Percentiles rank a stretch among this genome's conserved stretches.
Evolutionary conservation across 2,113 vertebrate genomes (phyloP).

Genomic region (Forbesichthys agassizii): DNA sequence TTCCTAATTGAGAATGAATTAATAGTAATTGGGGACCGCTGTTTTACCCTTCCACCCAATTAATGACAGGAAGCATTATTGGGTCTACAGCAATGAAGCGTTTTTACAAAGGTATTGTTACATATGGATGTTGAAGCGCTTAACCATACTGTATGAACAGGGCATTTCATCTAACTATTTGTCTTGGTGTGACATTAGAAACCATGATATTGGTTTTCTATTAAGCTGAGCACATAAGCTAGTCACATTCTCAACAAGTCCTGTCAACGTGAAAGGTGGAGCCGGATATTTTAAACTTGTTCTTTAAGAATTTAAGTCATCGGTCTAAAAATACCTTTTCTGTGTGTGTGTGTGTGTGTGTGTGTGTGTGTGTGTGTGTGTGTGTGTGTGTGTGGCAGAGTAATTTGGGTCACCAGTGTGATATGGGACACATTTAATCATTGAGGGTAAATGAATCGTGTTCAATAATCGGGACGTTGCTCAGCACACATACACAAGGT

Average conservation of each 20-base stretch:
- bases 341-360: constrained; percentile 14
- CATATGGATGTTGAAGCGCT: too few species aligned
- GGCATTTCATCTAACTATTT: background rate
- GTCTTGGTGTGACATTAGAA: background rate
- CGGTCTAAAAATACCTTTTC: constrained; percentile 57
- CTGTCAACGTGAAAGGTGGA: constrained; percentile 26
- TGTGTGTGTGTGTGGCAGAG: constrained; percentile 8
- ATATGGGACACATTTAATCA: constrained; percentile 61
- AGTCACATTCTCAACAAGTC: constrained; percentile 30
- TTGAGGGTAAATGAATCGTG: constrained; percentile 49
- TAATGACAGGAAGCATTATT: background rate
- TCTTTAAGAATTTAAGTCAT: constrained; percentile 16
- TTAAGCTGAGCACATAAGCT: constrained; percentile 21
- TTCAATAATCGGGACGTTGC: constrained; percentile 58
- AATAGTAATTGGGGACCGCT: too few species aligned
- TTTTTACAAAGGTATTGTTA: background rate
- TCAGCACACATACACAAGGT: constrained; percentile 27
- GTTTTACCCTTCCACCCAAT: background rate
- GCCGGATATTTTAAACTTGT: constrained; percentile 44
- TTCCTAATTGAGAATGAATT: too few species aligned
- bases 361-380: constrained; percentile 14
- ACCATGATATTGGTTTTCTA: constrained; percentile 29
- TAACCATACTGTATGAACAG: too few species aligned
- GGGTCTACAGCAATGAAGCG: background rate
- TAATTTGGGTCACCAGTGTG: constrained; percentile 56